A percentile compares a stretch with the other conserved stretches of the same genome.
These are phyloP conservation scores for Potorous gilbertii DNA, from an alignment of 2,797 vertebrate species.

Conservation along the genomic window DNA sequence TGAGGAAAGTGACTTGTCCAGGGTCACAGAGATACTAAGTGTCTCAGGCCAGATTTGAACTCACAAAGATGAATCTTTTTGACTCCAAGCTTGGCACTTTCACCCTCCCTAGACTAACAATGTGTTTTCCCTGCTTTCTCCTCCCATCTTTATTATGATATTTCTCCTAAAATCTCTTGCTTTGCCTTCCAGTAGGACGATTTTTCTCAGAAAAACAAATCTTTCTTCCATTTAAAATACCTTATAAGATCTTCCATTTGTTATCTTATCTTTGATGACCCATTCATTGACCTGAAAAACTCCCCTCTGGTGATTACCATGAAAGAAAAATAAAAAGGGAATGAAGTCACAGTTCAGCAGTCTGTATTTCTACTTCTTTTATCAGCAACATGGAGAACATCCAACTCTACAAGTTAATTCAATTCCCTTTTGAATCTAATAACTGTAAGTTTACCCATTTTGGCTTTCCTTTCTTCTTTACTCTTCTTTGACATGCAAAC, in stretches of 20 bases:
- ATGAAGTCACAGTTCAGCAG: not conserved
- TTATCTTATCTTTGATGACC: not conserved
- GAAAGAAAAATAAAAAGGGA: conserved; percentile 50
- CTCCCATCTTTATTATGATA: not conserved
- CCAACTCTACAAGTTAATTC: conserved; percentile 43
- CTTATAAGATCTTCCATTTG: conserved; percentile 12
- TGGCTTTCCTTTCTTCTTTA: not conserved
- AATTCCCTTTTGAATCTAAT: conserved; percentile 33
- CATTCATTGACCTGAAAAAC: conserved; percentile 30
- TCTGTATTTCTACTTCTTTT: conserved; percentile 46
- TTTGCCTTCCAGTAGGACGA: not conserved
- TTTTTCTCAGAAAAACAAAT: conserved; percentile 8
- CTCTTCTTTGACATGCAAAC: not conserved
- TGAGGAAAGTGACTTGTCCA: not conserved
- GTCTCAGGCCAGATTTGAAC: not conserved
- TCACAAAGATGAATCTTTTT: not conserved
- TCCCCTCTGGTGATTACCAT: conserved; percentile 38
- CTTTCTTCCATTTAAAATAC: conserved; percentile 26
- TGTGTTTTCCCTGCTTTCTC: not conserved
- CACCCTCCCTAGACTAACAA: not conserved
- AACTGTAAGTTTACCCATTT: not conserved
- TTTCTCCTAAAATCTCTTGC: not conserved
- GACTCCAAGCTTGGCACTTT: not conserved
- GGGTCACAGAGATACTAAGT: not conserved
- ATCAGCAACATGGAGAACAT: conserved; percentile 47